Conservation (phyloP, 2,113 vertebrate species). For the Passer montanus region DNA sequence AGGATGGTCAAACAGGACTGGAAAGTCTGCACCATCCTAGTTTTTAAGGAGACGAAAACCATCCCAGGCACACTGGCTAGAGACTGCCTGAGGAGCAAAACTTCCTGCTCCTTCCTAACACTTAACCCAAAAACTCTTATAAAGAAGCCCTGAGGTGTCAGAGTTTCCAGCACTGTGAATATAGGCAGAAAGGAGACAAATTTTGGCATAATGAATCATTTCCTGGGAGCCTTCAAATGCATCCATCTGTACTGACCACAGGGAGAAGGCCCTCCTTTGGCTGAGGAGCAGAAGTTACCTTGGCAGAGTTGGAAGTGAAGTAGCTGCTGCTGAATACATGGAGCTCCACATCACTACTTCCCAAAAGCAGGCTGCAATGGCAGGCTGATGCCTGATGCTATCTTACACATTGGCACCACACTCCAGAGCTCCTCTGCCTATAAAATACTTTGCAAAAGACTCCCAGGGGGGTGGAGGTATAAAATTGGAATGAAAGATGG, state of each 20-base stretch:
- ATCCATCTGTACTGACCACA: fast-evolving
- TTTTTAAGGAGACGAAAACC: neutral
- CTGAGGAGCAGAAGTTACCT: neutral
- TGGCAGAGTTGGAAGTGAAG: neutral
- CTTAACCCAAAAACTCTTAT: neutral
- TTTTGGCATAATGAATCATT: neutral
- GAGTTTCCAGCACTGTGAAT: neutral
- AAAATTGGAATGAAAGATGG: neutral
- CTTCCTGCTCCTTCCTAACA: neutral
- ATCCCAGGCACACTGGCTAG: neutral
- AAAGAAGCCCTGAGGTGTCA: neutral
- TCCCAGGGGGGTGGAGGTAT: neutral
- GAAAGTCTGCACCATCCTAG: neutral
- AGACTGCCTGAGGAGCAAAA: neutral
- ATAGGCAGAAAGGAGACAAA: neutral
- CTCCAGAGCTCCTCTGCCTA: neutral
- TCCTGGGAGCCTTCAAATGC: neutral
- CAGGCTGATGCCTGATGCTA: neutral
- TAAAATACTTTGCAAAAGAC: neutral
- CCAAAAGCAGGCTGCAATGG: neutral
- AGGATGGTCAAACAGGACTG: neutral
- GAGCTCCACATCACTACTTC: neutral
- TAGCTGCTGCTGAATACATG: neutral
- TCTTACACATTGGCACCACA: neutral
- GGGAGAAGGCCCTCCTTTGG: neutral